Evolutionary conservation across 35 echinoderm and acorn worm genomes (phyloP), one percentile per base, ranked within the genome.

Genomic region (Nesometra sesokonis): DNA sequence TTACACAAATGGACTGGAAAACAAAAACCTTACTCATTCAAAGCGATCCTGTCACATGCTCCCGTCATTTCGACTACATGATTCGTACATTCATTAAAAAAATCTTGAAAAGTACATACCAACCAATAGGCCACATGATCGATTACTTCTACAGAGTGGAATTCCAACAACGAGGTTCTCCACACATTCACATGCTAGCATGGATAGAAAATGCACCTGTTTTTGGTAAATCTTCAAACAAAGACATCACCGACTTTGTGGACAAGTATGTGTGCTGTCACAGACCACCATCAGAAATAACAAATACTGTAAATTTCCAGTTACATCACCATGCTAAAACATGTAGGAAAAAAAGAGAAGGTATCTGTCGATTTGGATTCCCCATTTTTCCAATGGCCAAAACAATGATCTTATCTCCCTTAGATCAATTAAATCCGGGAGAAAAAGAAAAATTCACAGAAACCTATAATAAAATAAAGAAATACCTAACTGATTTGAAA

Each of bases 151-250:
- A 84, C 36, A 57, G 82, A n/a, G 91, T 93, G 27, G 87, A 93
- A 89, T 89, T 93, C 57, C 87, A 93, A 46, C 88, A 89, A 30
- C 47, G 91, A 34, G 91, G 91, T 35, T 89, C 85, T 27, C 79
- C 90, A 21, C 90, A 91, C 34, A 91, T 87, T 40, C 91, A 93
- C 46, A 85, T 89, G 91, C 43, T 92, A 77, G 35, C 57, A 78
- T 92, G 90, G 90, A 88, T 87, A 46, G 88, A 84, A 78, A 57
- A 92, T 92, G 90, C 79, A 0, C 86, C 91, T 37, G 29, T n/a
- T 19, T 93, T 67, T 85, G 82, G 38, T 23, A 57, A 57, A 85
- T 36, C 29, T 46, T 3, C 76, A 32, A 76, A 89, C 40, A 27
- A 8, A 17, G 91, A 86, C 19, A 77, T 89, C 13, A 52, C 83